Base-by-base conservation (phyloP, 1,140 invertebrate genomes). In the Drosophila prosaltans region DNA sequence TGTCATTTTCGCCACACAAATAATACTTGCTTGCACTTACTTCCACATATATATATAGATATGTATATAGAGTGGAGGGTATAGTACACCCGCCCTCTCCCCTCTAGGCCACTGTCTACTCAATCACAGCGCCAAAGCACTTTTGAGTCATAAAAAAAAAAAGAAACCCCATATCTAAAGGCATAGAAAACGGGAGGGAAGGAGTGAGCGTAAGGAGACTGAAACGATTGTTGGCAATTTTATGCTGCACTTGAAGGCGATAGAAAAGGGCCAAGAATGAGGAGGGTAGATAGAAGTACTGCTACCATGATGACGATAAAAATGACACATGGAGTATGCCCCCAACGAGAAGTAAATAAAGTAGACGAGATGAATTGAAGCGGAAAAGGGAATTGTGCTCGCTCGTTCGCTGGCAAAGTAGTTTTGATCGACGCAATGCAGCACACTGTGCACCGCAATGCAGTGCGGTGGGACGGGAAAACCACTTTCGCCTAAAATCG, bases 101-200 rank as follows among this genome's bases (percentile, higher is more conserved):
- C 3, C 30, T 39, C 36, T 60, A 51, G 30, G 62, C 36, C 48
- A 59, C 73, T 74, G 73, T 68, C 73, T 75, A 74, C 73, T 74
- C 73, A 75, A 75, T 75, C 73, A 74, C 71, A 48, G 64, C 48
- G 59, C 24, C 32, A 63, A 74, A 75, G 72, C 72, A 75, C 73
- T 75, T 69, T 65, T 75, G 73, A 75, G 73, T 75, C 73, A 75
- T 75, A 68, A 75, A 74, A 75, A 74, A 74, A 74, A 68, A 51
- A 62, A 58, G 10, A 58, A 58, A 39, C 57, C 32, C 11, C 57
- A 10, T 7, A 2, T 36, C 32, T 36, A 36, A 36, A 36, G 32
- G 32, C 28, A 30, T 30, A 30, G 21, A 55, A 36, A 59, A 16
- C 16, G 21, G 32, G 32, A 11, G 32, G 11, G 32, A 9, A 8